Evolutionary conservation across 2,797 vertebrate genomes (phyloP).

Genomic region (Acanthurus tractus): DNA sequence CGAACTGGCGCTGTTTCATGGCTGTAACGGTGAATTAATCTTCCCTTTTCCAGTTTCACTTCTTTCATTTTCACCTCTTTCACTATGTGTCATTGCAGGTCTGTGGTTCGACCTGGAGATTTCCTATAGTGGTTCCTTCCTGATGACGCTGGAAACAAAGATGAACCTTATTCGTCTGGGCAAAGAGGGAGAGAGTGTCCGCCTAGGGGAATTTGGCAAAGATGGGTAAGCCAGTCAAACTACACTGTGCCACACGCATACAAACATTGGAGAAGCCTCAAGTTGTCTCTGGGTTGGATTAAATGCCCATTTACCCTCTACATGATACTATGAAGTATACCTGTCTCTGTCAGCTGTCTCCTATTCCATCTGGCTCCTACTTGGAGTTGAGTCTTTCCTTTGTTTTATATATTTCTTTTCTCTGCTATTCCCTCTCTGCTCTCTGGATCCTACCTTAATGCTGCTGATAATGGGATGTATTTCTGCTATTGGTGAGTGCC

Average conservation of each 20-base stretch:
- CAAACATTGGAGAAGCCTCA: constrained; percentile 77
- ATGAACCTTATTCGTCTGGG: constrained; percentile 98
- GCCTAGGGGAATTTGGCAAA: constrained; percentile 93
- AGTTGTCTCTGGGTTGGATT: constrained; percentile 87
- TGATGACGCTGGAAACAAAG: constrained; percentile 99
- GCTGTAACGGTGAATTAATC: neutral
- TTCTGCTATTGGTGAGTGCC: constrained; percentile 74
- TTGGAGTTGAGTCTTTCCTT: constrained; percentile 29
- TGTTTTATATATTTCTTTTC: constrained; percentile 20
- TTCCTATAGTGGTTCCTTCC: constrained; percentile 96
- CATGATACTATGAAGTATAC: neutral
- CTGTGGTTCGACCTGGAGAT: constrained; percentile 98
- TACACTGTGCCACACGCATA: constrained; percentile 93
- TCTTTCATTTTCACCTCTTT: constrained; percentile 12
- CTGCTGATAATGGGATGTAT: constrained; percentile 62
- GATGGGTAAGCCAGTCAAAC: constrained; percentile 91
- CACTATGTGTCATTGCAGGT: constrained; percentile 78
- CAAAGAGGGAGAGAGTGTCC: constrained; percentile 97
- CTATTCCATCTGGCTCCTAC: constrained; percentile 23
- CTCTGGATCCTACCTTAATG: constrained; percentile 64
- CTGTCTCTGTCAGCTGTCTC: constrained; percentile 20
- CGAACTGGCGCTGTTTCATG: neutral
- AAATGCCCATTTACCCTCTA: constrained; percentile 85
- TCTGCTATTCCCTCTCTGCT: constrained; percentile 27
- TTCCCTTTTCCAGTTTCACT: neutral